Base-by-base conservation (phyloP, 2,888 invertebrate genomes). In the Leptopilina syphax region DNA sequence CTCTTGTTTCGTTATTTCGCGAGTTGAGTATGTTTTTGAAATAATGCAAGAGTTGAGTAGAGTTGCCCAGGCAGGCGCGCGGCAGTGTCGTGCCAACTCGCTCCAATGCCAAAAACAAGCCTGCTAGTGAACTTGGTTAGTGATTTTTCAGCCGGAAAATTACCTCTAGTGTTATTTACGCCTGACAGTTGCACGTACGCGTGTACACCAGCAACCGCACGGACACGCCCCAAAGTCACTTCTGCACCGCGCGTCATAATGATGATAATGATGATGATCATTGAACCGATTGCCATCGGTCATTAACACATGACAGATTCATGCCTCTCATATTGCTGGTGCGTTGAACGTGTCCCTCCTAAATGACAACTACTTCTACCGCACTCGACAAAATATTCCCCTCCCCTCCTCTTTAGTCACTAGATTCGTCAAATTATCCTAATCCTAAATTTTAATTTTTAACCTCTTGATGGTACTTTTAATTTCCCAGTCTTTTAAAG, bases 101-200 rank as follows among this genome's bases (percentile, higher is more conserved):
- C 82, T 81, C 79, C 78, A 79, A 79, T 83, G 84, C 84, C 84
- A 81, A 79, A 84, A 82, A 81, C 84, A 84, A 81, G 80, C 77
- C 79, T 73, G 80, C 78, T 68, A 79, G 65, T 80, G 82, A 83
- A 82, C 82, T 83, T 83, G 82, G 78, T 81, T 81, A 81, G 87
- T 84, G 86, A 88, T 88, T 88, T 86, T 84, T 88, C 85, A 84
- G 85, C 84, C 84, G 87, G 87, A 87, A 88, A 88, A 88, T 88
- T 87, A 85, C 86, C 85, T 83, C 78, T 73, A 81, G 80, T 83
- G 86, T 84, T 84, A 86, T 87, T 84, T 83, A 86, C 87, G 85
- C 83, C 83, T 84, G 86, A 78, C 80, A 79, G 78, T 78, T 81
- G 70, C 78, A 79, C 73, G 79, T 41, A 34, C 50, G 54, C 50